Conservation (phyloP, 2,888 invertebrate species). For the Dryadula phaetusa region DNA sequence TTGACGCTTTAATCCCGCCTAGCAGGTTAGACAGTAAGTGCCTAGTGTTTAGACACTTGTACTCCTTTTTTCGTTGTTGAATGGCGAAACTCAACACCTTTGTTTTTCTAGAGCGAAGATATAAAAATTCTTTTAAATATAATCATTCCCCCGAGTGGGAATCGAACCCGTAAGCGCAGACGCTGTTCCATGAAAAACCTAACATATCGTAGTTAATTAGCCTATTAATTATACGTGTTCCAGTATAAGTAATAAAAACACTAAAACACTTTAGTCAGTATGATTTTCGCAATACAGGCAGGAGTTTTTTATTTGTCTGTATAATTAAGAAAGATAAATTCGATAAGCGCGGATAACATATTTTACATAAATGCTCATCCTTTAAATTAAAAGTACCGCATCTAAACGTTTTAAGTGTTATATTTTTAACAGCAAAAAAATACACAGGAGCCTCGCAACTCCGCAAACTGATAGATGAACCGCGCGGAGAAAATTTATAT, state of each 20-base stretch:
- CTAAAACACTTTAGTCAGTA: background rate
- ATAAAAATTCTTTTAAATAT: too few relatives aligned
- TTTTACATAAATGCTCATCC: background rate
- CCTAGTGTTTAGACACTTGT: too few relatives aligned
- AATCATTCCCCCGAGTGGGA: too few relatives aligned
- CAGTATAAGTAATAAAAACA: background rate
- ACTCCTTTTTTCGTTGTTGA: too few relatives aligned
- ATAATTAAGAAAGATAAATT: slow-evolving; percentile 14
- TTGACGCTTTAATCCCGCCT: too few relatives aligned
- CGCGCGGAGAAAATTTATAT: slow-evolving; percentile 31
- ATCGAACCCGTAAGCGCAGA: too few relatives aligned
- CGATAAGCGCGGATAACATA: slow-evolving; percentile 5
- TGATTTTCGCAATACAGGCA: background rate
- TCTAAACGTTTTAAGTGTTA: slow-evolving; percentile 29
- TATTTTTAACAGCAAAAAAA: slow-evolving; percentile 27
- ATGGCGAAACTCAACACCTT: too few relatives aligned
- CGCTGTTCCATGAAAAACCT: too few relatives aligned
- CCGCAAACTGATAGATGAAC: slow-evolving; percentile 33
- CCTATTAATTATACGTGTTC: background rate
- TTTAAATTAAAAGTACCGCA: slow-evolving; percentile 7
- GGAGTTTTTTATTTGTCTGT: background rate
- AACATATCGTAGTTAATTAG: slow-evolving; percentile 5
- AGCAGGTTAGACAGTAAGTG: too few relatives aligned
- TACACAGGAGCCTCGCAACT: slow-evolving; percentile 3
- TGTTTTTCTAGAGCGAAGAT: too few relatives aligned